Percentiles rank a stretch among this genome's conserved stretches.
phyloP scores from a whole-genome alignment of 2,113 vertebrate genomes.

The Aptenodytes patagonicus region DNA sequence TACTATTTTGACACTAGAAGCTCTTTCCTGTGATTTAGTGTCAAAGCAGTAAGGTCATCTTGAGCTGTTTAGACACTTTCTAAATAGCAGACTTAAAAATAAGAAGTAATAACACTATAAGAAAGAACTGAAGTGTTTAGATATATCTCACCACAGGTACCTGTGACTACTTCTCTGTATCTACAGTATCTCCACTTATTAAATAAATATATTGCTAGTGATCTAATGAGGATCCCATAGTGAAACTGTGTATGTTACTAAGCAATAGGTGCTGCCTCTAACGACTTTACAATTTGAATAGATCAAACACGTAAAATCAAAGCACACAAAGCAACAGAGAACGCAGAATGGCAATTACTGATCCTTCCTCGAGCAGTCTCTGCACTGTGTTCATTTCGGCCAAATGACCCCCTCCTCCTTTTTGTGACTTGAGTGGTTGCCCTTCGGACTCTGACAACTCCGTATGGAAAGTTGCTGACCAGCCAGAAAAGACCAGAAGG shows the following conservation, averaged over 20 bases:
- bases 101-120: not conserved
- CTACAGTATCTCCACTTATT: not conserved
- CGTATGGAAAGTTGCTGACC: not conserved
- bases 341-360: not conserved
- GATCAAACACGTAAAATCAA: not conserved
- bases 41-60: constrained; percentile 55
- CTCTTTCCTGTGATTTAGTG: constrained; percentile 39
- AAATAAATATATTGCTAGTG: not conserved
- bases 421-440: not conserved
- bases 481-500: not conserved
- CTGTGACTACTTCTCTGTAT: not conserved
- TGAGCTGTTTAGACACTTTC: constrained; percentile 46
- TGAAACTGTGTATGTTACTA: not conserved
- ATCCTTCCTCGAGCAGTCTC: not conserved
- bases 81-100: constrained; percentile 29
- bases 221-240: not conserved
- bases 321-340: not conserved
- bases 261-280: not conserved
- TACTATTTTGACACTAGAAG: constrained; percentile 39
- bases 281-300: not conserved
- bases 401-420: not conserved
- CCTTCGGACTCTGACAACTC: not conserved
- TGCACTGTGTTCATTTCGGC: not conserved
- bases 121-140: not conserved
- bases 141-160: not conserved